These are phyloP conservation scores for Drosophila sp. DNA, from an alignment of 1,140 invertebrate genomes.

Conservation along the genomic window DNA sequence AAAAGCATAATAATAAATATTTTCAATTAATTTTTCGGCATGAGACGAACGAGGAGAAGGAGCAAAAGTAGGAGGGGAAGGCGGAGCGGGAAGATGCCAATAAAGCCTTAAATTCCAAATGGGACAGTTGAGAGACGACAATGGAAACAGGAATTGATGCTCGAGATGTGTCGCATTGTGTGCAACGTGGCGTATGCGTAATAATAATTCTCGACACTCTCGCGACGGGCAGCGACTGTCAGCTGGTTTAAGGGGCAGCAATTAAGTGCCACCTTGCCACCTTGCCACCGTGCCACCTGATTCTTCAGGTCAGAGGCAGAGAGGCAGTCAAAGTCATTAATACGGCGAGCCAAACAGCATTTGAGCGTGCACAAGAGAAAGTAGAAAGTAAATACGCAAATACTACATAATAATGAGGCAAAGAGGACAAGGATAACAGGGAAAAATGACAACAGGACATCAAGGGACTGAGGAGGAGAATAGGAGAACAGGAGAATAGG, in stretches of 20 bases:
- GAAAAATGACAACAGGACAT: neutral
- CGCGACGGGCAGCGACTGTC: conserved; percentile 17
- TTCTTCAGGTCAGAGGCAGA: neutral
- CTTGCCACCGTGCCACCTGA: too few species aligned
- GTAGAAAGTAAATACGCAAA: conserved; percentile 74
- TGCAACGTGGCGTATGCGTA: conserved; percentile 35
- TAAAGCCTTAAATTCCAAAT: neutral
- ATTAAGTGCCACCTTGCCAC: conserved; percentile 64
- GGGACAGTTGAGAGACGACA: neutral
- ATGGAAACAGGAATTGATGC: neutral
- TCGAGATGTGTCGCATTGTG: conserved; percentile 8
- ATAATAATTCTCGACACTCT: conserved; percentile 31
- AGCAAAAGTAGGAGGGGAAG: neutral
- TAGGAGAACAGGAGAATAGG: neutral
- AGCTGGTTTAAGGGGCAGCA: conserved; percentile 34
- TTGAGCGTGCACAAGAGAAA: conserved; percentile 62
- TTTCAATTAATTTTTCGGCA: conserved; percentile 65
- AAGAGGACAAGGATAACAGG: neutral
- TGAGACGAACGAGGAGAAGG: neutral
- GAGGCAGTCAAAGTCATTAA: conserved; percentile 35
- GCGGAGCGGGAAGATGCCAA: neutral
- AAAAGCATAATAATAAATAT: conserved; percentile 74
- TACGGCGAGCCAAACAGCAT: conserved; percentile 31
- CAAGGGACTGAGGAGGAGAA: neutral
- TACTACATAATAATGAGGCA: conserved; percentile 63